These are phyloP conservation scores for Autographa pulchrina DNA, from an alignment of 2,888 invertebrate species.

Conservation along the genomic window DNA sequence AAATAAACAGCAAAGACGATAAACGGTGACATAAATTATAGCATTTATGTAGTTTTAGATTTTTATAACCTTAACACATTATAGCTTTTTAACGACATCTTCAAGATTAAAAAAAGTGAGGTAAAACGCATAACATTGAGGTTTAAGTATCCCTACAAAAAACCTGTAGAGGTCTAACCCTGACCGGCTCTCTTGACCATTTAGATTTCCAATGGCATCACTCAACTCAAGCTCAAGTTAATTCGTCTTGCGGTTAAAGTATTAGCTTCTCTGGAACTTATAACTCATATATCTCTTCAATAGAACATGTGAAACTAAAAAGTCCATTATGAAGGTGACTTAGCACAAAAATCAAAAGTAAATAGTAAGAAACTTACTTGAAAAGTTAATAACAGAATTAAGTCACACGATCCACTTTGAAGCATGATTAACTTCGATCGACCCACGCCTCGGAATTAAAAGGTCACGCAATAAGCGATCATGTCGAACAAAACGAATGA, in stretches of 20 bases:
- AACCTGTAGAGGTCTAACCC: not conserved
- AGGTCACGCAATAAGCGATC: slow-evolving; percentile 58
- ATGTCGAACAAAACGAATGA: slow-evolving; percentile 56
- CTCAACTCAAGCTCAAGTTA: not conserved
- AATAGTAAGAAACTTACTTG: slow-evolving; percentile 7
- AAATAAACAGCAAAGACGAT: too few relatives aligned
- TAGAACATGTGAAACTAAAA: not conserved
- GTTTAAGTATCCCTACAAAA: not conserved
- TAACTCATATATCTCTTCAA: too few relatives aligned
- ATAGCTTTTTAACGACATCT: not conserved
- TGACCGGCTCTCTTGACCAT: slow-evolving; percentile 1
- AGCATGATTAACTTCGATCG: slow-evolving; percentile 43
- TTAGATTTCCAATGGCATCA: not conserved
- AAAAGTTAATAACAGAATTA: slow-evolving; percentile 19
- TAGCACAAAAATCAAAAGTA: slow-evolving; percentile 4
- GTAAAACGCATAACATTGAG: not conserved
- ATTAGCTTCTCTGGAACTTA: too few relatives aligned
- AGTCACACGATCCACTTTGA: slow-evolving; percentile 35
- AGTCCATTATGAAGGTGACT: not conserved
- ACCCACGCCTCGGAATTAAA: slow-evolving; percentile 46
- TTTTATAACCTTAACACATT: not conserved
- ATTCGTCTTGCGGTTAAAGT: too few relatives aligned
- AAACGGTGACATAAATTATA: too few relatives aligned
- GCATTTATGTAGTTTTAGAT: too few relatives aligned
- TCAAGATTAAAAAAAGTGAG: not conserved